A percentile compares a stretch with the other conserved stretches of the same genome.
Evolutionary conservation across 2,888 invertebrate genomes (phyloP).

Genomic region (Azorinus chamasolen): DNA sequence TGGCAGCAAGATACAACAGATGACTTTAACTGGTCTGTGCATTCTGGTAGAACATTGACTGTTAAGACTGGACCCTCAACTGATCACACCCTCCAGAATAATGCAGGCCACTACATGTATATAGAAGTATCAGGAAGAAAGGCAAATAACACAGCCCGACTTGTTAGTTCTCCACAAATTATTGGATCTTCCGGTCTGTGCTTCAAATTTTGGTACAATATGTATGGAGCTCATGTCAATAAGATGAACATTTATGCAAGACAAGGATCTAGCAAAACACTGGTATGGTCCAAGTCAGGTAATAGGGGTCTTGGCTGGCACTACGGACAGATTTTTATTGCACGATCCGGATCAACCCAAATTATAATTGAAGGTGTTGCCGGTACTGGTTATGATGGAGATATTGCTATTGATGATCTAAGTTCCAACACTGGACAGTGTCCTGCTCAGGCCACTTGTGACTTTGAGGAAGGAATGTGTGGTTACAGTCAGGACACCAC

Average conservation of each 20-base stretch:
- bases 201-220: slow-evolving; percentile 84
- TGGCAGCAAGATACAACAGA: slow-evolving; percentile 81
- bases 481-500: slow-evolving; percentile 76
- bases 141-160: slow-evolving; percentile 73
- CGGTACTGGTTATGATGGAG: slow-evolving; percentile 70
- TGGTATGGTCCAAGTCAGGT: slow-evolving; percentile 76
- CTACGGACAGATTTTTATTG: slow-evolving; percentile 75
- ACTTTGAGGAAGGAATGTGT: slow-evolving; percentile 80
- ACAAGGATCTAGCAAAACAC: slow-evolving; percentile 37
- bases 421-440: slow-evolving; percentile 70
- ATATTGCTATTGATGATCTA: slow-evolving; percentile 80
- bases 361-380: slow-evolving; percentile 78
- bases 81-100: slow-evolving; percentile 82
- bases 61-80: slow-evolving; percentile 78
- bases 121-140: slow-evolving; percentile 70
- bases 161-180: slow-evolving; percentile 68
- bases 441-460: slow-evolving; percentile 71
- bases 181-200: slow-evolving; percentile 73
- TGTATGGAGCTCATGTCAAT: slow-evolving; percentile 83
- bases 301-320: slow-evolving; percentile 81
- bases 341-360: slow-evolving; percentile 60
- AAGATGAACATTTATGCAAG: slow-evolving; percentile 75
- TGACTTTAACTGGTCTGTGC: slow-evolving; percentile 80
- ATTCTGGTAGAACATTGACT: slow-evolving; percentile 69
- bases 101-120: slow-evolving; percentile 76